Evolutionary conservation across 2,113 vertebrate species (phyloP).

Genomic region (Chaetorhynchus papuensis): DNA sequence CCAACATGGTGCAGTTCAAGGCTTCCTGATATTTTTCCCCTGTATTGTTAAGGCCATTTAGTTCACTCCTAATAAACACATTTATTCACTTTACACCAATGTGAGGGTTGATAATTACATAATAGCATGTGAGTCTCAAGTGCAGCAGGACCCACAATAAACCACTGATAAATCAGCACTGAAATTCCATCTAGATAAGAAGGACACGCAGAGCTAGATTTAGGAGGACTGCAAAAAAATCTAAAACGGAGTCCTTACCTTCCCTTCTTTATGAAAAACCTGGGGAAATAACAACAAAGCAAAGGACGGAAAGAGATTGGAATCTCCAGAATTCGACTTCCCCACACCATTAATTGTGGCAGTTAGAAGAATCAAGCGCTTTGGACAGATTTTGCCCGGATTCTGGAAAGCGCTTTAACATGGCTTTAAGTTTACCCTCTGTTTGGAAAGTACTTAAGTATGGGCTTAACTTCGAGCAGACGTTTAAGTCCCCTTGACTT

Average conservation of each 20-base stretch:
- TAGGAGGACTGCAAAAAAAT: background rate
- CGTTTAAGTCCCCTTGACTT: constrained; percentile 62
- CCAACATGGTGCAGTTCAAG: background rate
- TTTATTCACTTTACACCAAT: background rate
- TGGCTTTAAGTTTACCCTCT: constrained; percentile 61
- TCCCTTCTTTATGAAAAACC: background rate
- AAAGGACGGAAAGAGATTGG: background rate
- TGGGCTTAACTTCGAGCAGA: constrained; percentile 61
- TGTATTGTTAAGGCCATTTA: background rate
- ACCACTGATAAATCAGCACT: background rate
- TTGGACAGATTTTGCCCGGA: constrained; percentile 52
- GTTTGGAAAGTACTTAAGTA: constrained; percentile 63
- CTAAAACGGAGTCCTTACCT: background rate
- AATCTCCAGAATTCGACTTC: background rate
- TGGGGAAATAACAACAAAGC: background rate
- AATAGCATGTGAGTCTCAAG: background rate
- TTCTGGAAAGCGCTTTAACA: constrained; percentile 64
- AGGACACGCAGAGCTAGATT: background rate
- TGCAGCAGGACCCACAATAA: background rate
- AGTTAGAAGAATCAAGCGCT: constrained; percentile 42
- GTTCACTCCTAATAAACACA: background rate
- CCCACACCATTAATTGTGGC: constrained; percentile 34
- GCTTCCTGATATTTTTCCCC: background rate
- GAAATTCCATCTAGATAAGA: background rate
- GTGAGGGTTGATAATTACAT: background rate